Evolutionary conservation across 2,113 vertebrate genomes (phyloP), one percentile per base, ranked within the genome.

Genomic region (Synchiropus splendidus): DNA sequence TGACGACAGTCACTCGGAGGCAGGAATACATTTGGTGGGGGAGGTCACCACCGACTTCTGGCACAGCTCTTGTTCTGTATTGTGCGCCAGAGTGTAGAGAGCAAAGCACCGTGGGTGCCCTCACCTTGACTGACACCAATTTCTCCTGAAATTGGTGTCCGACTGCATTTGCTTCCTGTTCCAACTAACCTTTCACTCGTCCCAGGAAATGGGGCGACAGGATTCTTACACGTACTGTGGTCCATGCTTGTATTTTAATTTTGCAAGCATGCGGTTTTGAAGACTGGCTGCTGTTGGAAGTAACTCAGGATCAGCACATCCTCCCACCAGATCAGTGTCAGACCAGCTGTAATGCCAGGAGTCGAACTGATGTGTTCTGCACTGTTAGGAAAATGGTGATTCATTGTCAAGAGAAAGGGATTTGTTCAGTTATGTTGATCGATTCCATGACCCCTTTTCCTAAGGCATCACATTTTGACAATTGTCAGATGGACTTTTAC

Each of bases 51-150:
- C 40, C 54, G 50, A 60, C 42, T 41, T 12, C 11, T 51, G 47
- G 16, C 50, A 36, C 42, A 35, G 36, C 31, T 42, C 13, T 41
- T 39, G 48, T 48, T 49, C 37, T 42, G 21, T 27, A 46, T 56
- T 34, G 32, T 39, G 18, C 43, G 47, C 16, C 45, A n/a, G 15
- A 45, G 35, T 15, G 13, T 5, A 18, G 21, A 54, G 34, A 44
- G 54, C 35, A 2, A 10, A 43, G 30, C 33, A 13, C 31, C 18
- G 38, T 42, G 31, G 15, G 16, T 13, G 35, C 27, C 34, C 12
- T 17, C 44, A 45, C 1, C 39, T 30, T 9, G 18, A 16, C 32
- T 11, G 36, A 33, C 16, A 12, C 4, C 18, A 8, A 2, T 30
- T 18, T 40, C 2, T 16, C 30, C 2, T 4, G 42, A 15, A 18